These are phyloP conservation scores for Tichodroma muraria DNA, from an alignment of 2,113 vertebrate species.

Conservation along the genomic window DNA sequence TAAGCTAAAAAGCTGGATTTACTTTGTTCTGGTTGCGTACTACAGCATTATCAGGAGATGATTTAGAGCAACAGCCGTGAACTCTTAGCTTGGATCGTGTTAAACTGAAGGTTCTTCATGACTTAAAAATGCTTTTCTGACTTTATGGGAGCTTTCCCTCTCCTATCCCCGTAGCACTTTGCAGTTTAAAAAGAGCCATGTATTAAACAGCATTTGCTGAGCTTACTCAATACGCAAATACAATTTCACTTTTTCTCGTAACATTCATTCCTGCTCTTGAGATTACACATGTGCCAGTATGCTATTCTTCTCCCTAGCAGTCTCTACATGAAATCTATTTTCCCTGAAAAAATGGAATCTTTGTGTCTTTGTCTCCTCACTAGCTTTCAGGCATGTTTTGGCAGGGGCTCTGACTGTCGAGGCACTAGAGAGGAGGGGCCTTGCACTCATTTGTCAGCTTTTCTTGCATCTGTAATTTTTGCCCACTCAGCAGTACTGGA, in stretches of 20 bases:
- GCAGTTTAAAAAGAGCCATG: conserved; percentile 7
- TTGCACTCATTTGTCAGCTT: conserved; percentile 70
- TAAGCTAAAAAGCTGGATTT: conserved; percentile 1
- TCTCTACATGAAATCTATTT: conserved; percentile 63
- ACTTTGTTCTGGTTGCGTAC: neutral
- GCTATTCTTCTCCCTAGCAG: conserved; percentile 45
- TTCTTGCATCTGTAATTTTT: conserved; percentile 76
- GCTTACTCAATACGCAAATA: conserved; percentile 20
- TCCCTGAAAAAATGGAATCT: conserved; percentile 71
- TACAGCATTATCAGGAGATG: neutral
- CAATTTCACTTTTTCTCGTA: conserved; percentile 41
- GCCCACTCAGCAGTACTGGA: conserved; percentile 76
- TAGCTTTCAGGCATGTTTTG: conserved; percentile 81
- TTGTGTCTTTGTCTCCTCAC: conserved; percentile 86
- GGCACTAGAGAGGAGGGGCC: conserved; percentile 63
- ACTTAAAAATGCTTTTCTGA: conserved; percentile 3
- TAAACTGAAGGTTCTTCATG: neutral
- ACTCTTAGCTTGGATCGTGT: neutral
- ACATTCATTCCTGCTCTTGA: neutral
- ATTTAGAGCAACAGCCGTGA: neutral
- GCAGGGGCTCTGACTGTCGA: conserved; percentile 72
- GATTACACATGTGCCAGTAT: neutral
- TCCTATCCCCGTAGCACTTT: neutral
- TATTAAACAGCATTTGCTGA: conserved; percentile 39
- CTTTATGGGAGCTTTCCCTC: neutral